phyloP scores from a whole-genome alignment of 2,113 vertebrate species.

The Lasiurus cinereus region DNA sequence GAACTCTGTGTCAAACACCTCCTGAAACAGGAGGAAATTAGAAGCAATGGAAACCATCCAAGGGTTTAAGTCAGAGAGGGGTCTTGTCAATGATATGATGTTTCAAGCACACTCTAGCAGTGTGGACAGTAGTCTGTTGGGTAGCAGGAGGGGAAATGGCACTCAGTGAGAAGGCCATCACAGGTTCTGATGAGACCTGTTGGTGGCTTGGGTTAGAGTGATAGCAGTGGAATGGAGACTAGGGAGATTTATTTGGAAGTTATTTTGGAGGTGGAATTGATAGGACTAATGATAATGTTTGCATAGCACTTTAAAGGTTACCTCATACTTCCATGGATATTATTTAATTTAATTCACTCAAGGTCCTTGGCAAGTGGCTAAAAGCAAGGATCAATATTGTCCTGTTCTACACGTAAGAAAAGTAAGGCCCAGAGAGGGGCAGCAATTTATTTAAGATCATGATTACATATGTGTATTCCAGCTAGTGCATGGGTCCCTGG shows the following conservation, averaged over 20 bases:
- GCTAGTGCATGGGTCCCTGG: not conserved
- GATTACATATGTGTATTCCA: not conserved
- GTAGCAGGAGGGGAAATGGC: not conserved
- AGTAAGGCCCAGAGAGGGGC: not conserved
- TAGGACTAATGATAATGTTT: not conserved
- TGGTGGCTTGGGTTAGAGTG: not conserved
- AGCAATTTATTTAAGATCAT: not conserved
- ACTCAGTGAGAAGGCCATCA: not conserved
- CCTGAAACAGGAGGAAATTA: not conserved
- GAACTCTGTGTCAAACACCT: not conserved
- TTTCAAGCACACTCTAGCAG: not conserved
- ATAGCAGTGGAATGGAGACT: not conserved
- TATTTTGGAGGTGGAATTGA: constrained; percentile 6
- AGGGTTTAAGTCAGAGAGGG: not conserved
- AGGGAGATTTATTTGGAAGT: not conserved
- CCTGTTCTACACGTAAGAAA: not conserved
- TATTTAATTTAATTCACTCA: constrained; percentile 9
- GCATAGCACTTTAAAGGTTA: not conserved
- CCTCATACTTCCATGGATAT: not conserved
- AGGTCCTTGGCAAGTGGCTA: not conserved
- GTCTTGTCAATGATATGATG: not conserved
- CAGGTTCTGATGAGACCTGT: not conserved
- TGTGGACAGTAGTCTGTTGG: not conserved
- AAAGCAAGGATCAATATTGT: not conserved
- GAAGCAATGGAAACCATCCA: not conserved